Base-by-base conservation (phyloP, 2,888 invertebrate species). In the Antitype chi region DNA sequence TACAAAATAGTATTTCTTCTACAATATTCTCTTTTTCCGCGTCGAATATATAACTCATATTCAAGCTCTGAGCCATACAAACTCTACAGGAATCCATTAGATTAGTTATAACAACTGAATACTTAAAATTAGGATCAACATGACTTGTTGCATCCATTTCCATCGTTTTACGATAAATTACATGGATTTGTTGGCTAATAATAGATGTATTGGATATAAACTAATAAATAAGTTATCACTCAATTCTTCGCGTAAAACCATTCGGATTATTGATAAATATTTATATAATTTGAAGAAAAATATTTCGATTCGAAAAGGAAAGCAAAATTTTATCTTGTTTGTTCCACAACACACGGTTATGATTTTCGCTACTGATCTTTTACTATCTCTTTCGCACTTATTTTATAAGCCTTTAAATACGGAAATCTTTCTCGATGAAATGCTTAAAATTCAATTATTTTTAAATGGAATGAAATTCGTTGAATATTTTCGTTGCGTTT, bases 1-100 rank as follows among this genome's bases (percentile, higher is more conserved):
- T 93, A 70, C 94, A 94, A 81, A 88, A 94, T 23, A 89, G 70
- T 43, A 94, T 90, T 82, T 91, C 90, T 43, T 91, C 87, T 53
- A 89, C 64, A 71, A 91, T 88, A 76, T 86, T 88, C 13, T 77
- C 76, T 32, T 77, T 83, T 32, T 82, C 80, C 0, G 74, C 20
- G 11, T 90, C 88, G 80, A 94, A 94, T 66, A 94, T 86, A 74
- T 79, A 70, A 53, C 59, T 89, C 92, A 92, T 90, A 28, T 88
- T 77, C 1, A 78, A 66, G 32, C 85, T 85, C 17, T 78, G 85
- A 43, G 78, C 80, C 89, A 92, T 90, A 78, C 94, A 94, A n/a
- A 92, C 85, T 73, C 94, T 89, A 76, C 94, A 94, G 28, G 87
- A 85, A 49, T 90, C 84, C 72, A 84, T 68, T 62, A 84, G 25